A percentile compares a stretch with the other conserved stretches of the same genome.
Conservation (phyloP, 2,888 invertebrate genomes). For the Tachina fera region DNA sequence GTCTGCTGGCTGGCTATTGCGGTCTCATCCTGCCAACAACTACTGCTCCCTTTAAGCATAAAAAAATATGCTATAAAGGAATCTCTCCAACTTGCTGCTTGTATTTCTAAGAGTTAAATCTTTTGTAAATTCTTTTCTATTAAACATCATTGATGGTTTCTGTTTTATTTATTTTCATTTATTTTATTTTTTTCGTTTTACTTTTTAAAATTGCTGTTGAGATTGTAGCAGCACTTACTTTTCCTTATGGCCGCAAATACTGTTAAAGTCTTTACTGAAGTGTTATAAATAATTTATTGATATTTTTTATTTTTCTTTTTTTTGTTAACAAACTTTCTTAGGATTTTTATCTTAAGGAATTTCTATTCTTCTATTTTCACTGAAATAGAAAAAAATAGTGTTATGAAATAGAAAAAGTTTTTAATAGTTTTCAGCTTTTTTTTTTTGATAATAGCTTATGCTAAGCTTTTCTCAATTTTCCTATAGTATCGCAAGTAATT, state of each 20-base stretch:
- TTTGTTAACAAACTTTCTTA: conserved; percentile 43
- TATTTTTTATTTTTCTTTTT: conserved; percentile 58
- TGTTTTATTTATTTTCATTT: conserved; percentile 26
- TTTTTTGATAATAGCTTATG: conserved; percentile 28
- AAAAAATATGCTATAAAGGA: conserved; percentile 33
- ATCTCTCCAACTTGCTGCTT: conserved; percentile 50
- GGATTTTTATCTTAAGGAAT: conserved; percentile 49
- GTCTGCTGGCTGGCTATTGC: conserved; percentile 64
- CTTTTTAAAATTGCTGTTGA: conserved; percentile 27
- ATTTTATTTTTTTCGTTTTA: neutral
- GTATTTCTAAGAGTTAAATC: conserved; percentile 57
- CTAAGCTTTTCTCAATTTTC: conserved; percentile 8
- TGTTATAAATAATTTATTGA: conserved; percentile 74
- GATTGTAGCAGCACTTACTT: conserved; percentile 31
- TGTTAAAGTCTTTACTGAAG: conserved; percentile 66
- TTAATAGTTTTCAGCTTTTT: conserved; percentile 52
- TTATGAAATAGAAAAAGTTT: conserved; percentile 59
- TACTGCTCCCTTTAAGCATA: neutral
- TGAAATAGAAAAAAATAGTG: conserved; percentile 6
- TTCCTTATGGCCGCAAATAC: conserved; percentile 52
- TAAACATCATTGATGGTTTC: conserved; percentile 48
- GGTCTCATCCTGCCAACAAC: conserved; percentile 13
- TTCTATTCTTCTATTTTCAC: neutral
- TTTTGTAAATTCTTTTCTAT: conserved; percentile 50
- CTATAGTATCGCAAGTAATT: neutral